Base-by-base conservation (phyloP, 2,888 invertebrate genomes). In the Chaitophorus viminalis region DNA sequence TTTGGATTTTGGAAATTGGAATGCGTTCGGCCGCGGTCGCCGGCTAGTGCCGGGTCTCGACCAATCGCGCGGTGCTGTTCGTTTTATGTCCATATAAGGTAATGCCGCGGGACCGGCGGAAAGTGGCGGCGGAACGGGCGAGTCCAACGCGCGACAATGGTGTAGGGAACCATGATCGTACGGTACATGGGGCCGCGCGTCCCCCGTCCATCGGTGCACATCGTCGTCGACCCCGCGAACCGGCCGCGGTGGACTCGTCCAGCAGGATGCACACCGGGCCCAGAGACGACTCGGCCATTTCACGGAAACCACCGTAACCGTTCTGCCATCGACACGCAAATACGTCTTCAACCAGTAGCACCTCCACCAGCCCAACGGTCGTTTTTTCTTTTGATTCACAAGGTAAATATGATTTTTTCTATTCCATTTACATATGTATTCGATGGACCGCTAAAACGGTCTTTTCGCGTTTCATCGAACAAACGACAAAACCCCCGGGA, bases 41-140 rank as follows among this genome's bases (percentile, higher is more conserved):
- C 83, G 84, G 88, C 54, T 84, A 52, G 84, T 85, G 88, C 83
- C 84, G 93, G 92, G 92, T 90, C 90, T 91, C 92, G 91, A 92
- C 95, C 95, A 95, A 95, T 95, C 93, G 92, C 92, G 92, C 91
- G 90, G 91, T 93, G 91, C 92, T 91, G 93, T 93, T 93, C 93
- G 93, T 94, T 94, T 93, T 94, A 95, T 95, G 94, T 94, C 95
- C 95, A 94, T 95, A 95, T 95, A 95, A 94, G 95, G 95, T 94
- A 94, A 94, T 93, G 93, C 93, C 94, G 93, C 93, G 93, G 93
- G 93, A 91, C 92, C 92, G 92, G 87, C 93, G 92, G 92, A 92
- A 92, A 93, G 92, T 92, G 92, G 92, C 92, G 92, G 93, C 92
- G 90, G 90, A 91, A 90, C 90, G 92, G 92, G 90, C 91, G 91